Percentiles rank a stretch among this genome's conserved stretches.
Conservation (phyloP, 1,140 invertebrate genomes). For the Panagrolaimus sp. region DNA sequence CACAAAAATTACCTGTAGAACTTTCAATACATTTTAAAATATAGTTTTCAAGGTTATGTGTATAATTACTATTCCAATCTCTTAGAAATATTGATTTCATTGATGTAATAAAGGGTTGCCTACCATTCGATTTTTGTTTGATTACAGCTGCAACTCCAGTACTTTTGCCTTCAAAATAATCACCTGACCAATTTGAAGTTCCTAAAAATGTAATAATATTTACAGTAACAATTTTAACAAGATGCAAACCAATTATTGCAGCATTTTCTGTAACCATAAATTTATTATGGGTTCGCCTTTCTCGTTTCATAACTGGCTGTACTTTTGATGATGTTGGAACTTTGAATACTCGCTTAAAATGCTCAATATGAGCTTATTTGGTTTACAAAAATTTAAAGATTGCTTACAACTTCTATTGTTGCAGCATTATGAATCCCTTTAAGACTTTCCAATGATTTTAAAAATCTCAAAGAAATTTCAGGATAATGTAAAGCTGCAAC, state of each 20-base stretch:
- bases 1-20: slow-evolving; percentile 37
- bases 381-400: slow-evolving; percentile 1
- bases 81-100: slow-evolving; percentile 42
- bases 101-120: slow-evolving; percentile 28
- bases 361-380: too few species aligned
- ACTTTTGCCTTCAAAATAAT: slow-evolving; percentile 91
- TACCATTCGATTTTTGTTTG: slow-evolving; percentile 28
- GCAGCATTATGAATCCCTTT: slow-evolving; percentile 58
- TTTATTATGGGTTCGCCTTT: slow-evolving; percentile 92
- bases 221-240: not conserved
- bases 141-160: slow-evolving; percentile 63
- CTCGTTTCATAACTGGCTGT: slow-evolving; percentile 78
- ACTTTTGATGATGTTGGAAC: slow-evolving; percentile 69
- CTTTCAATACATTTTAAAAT: slow-evolving; percentile 38
- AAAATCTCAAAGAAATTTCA: slow-evolving; percentile 70
- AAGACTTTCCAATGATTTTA: slow-evolving; percentile 73
- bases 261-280: slow-evolving; percentile 93
- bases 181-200: slow-evolving; percentile 94
- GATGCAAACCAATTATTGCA: slow-evolving; percentile 76
- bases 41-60: slow-evolving; percentile 47
- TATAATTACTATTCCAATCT: slow-evolving; percentile 52
- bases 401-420: slow-evolving; percentile 45
- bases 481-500: slow-evolving; percentile 87
- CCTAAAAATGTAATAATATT: slow-evolving; percentile 60
- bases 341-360: slow-evolving; percentile 62